phyloP scores from a whole-genome alignment of 92 coral and sea anemone genomes.

The Porites divaricata region DNA sequence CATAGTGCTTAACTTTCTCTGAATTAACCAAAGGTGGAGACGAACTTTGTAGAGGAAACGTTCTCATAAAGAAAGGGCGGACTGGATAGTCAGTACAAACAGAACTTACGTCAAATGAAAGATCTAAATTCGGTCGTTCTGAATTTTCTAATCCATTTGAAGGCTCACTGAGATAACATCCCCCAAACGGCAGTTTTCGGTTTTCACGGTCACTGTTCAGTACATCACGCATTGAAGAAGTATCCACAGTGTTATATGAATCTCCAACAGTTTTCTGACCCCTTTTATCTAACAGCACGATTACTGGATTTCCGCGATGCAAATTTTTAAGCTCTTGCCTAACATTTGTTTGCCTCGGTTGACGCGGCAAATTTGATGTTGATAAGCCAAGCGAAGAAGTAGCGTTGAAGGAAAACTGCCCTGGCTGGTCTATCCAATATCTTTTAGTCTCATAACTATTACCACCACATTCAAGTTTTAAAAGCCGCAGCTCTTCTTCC shows the following conservation, averaged over 20 bases:
- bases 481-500: conserved; percentile 30
- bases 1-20: not conserved
- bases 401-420: not conserved
- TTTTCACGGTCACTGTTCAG: not conserved
- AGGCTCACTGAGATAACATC: conserved; percentile 21
- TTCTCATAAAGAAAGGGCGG: not conserved
- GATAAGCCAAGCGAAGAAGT: not conserved
- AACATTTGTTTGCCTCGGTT: not conserved
- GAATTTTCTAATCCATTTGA: not conserved
- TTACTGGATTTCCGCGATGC: not conserved
- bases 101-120: not conserved
- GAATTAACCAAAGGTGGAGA: not conserved
- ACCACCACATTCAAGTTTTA: conserved; percentile 15
- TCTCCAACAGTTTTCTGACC: not conserved
- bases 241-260: not conserved
- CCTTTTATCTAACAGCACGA: not conserved
- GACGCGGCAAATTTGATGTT: not conserved
- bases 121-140: not conserved
- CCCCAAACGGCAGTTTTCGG: conserved; percentile 28
- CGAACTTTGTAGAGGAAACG: not conserved
- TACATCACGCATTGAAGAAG: not conserved
- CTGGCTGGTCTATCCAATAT: not conserved
- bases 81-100: not conserved
- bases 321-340: conserved; percentile 16
- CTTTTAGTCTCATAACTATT: not conserved